Base-by-base conservation (phyloP, 1,140 invertebrate species). In the Mesaphorura yosii region DNA sequence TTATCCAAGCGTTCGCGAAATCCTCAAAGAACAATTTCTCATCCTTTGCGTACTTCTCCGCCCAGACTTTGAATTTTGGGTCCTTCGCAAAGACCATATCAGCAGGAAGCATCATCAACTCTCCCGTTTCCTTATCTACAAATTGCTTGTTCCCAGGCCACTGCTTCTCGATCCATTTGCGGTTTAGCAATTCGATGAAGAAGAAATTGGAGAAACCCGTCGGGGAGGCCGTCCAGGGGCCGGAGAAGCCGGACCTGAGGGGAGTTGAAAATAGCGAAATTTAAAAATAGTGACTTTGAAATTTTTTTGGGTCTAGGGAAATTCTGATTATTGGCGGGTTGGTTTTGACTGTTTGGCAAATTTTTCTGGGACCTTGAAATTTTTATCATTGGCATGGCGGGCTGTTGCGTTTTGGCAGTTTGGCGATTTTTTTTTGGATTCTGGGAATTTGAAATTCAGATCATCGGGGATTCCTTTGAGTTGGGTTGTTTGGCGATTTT, bases 71-170 rank as follows among this genome's bases (percentile, higher is more conserved):
- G 38, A 59, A 59, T 26, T 51, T 50, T 19, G 44, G 48, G 38
- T 59, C 57, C n/a, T 59, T 50, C 3, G 42, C 37, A 38, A 59
- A 59, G 5, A 46, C 48, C 52, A 59, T 55, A 39, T 59, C 57
- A 12, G 57, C 48, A 22, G 57, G 57, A 41, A 59, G 53, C 57
- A 59, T 59, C 57, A 59, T 59, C 19, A 59, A 40, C 41, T 55
- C 46, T 22, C 49, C 49, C 12, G 57, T 44, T 37, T 59, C 53
- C 39, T 55, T 59, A 46, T 59, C 57, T 10, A 45, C 52, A 27
- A 55, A 55, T 48, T 59, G 57, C 39, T 59, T 51, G 17, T 52
- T 52, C 6, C 57, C 57, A 12, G 38, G 48, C 57, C 57, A 59
- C 17, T 40, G 51, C 28, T 34, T 51, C 22, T 59, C 49, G 3